phyloP scores from a whole-genome alignment of 2,113 vertebrate genomes.

The Limnothrissa miodon region DNA sequence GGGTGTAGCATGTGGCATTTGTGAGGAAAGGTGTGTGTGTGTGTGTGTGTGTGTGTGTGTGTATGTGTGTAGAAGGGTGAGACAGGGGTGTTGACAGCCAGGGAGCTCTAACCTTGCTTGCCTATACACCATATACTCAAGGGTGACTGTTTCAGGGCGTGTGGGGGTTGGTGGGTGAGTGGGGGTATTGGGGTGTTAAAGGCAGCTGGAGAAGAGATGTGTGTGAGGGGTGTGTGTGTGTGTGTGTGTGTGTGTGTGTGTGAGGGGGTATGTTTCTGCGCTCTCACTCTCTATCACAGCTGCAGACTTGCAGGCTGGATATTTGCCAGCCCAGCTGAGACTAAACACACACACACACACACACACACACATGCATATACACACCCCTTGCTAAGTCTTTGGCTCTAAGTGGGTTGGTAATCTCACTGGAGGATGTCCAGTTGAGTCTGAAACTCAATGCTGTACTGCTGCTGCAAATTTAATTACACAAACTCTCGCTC shows the following conservation, averaged over 20 bases:
- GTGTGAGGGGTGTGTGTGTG: no score
- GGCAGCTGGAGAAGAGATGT: not conserved
- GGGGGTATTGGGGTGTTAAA: no score
- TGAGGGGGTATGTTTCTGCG: not conserved
- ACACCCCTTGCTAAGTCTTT: constrained; percentile 11
- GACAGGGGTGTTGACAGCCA: constrained; percentile 1
- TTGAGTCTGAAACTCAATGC: not conserved
- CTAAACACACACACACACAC: not conserved
- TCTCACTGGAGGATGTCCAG: constrained; percentile 20
- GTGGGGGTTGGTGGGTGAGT: not conserved
- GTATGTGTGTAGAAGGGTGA: not conserved
- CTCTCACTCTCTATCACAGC: constrained; percentile 2
- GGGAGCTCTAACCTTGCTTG: not conserved
- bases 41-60: not conserved
- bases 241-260: no score
- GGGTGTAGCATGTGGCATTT: not conserved
- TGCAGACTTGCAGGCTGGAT: constrained; percentile 29
- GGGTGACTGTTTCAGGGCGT: not conserved
- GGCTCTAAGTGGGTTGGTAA: constrained; percentile 29
- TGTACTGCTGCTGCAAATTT: constrained; percentile 24
- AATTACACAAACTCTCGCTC: constrained; percentile 22
- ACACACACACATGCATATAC: constrained; percentile 13
- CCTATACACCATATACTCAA: not conserved
- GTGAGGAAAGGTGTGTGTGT: not conserved
- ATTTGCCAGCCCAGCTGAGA: constrained; percentile 32